A percentile compares a stretch with the other conserved stretches of the same genome.
These are phyloP conservation scores for Folsomia candida DNA, from an alignment of 2,888 invertebrate species.

Conservation along the genomic window DNA sequence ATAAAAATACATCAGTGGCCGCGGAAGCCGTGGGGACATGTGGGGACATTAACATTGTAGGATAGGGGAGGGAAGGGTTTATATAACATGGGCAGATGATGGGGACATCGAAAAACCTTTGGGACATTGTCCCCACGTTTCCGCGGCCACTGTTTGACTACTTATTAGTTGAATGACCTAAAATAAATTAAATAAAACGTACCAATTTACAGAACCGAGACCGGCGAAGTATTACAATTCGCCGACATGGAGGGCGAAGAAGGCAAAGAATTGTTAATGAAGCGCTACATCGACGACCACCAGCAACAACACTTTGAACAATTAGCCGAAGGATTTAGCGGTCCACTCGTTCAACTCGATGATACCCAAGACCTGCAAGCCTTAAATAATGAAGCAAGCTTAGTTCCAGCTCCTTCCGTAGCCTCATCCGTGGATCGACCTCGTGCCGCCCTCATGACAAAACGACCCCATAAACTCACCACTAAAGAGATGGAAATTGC, in stretches of 20 bases:
- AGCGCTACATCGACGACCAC: conserved; percentile 78
- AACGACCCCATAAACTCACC: conserved; percentile 20
- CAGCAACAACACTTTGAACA: conserved; percentile 33
- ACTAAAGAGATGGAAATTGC: conserved; percentile 20
- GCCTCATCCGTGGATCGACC: conserved; percentile 26
- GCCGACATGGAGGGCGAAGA: conserved; percentile 63
- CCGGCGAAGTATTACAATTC: conserved; percentile 48
- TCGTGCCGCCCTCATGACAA: conserved; percentile 31
- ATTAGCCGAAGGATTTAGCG: not conserved
- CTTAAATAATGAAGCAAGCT: not conserved
- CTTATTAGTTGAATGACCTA: no score
- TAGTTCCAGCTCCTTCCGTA: not conserved
- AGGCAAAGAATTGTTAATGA: conserved; percentile 80
- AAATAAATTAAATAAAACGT: no score
- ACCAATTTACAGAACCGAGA: conserved; percentile 42
- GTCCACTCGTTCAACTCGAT: not conserved
- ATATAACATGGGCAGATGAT: no score
- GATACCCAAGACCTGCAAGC: no score
- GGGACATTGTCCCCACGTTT: no score
- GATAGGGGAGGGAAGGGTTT: no score
- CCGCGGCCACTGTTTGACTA: no score
- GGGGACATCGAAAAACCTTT: no score
- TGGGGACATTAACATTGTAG: no score
- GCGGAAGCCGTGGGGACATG: no score
- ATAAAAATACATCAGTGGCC: no score